A percentile compares a stretch with the other conserved stretches of the same genome.
Conservation (phyloP, 2,113 vertebrate species). For the Melanerpes formicivorus region DNA sequence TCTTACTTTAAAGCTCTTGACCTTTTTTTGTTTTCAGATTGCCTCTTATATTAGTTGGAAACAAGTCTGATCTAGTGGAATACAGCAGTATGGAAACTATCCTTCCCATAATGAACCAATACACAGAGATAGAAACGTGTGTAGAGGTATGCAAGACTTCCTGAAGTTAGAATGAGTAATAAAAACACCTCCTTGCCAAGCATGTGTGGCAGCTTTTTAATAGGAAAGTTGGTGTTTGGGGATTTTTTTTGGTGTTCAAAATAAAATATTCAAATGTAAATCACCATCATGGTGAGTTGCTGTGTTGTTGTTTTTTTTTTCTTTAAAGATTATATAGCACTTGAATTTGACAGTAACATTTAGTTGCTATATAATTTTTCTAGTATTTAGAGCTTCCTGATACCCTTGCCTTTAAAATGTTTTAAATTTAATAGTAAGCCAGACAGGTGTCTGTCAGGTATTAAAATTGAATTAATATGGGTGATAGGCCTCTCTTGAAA, state of each 20-base stretch:
- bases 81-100: conserved; percentile 99
- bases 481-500: neutral
- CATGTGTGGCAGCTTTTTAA: neutral
- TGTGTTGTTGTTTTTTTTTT: neutral
- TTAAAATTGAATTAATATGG: neutral
- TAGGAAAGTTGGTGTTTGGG: neutral
- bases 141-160: conserved; percentile 86
- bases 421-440: neutral
- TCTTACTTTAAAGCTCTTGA: conserved; percentile 26
- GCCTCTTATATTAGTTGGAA: conserved; percentile 94
- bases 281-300: neutral
- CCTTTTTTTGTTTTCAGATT: conserved; percentile 77
- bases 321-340: neutral
- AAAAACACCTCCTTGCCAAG: neutral
- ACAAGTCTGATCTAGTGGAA: conserved; percentile 97
- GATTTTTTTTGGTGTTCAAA: neutral
- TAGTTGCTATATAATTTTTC: neutral
- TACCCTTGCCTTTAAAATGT: neutral
- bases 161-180: neutral
- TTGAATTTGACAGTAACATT: neutral
- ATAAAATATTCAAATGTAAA: neutral
- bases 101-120: conserved; percentile 98
- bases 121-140: conserved; percentile 97
- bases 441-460: neutral
- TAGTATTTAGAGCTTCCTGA: neutral